phyloP scores from a whole-genome alignment of 2,113 vertebrate genomes.

The Poeciliopsis turrubarensis region DNA sequence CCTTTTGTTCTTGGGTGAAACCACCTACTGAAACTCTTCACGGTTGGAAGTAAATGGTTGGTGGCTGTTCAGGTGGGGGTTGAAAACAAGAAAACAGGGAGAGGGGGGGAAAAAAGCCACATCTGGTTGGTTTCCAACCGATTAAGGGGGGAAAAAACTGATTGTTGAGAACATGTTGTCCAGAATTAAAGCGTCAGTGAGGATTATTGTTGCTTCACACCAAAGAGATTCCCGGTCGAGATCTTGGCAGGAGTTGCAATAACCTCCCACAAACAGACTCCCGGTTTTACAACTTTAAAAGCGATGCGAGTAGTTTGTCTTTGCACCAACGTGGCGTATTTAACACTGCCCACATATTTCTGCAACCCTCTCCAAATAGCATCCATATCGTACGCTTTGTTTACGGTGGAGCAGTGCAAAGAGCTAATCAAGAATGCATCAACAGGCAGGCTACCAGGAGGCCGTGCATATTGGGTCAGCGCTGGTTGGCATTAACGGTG shows the following conservation, averaged over 20 bases:
- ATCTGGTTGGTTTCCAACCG: too few species aligned
- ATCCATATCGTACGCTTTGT: not conserved
- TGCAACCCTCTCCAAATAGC: not conserved
- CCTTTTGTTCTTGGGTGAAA: not conserved
- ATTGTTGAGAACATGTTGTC: not conserved
- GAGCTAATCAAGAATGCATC: not conserved
- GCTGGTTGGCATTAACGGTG: not conserved
- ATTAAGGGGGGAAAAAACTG: not conserved
- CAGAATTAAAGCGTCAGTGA: not conserved
- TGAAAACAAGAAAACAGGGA: not conserved
- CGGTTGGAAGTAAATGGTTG: too few species aligned
- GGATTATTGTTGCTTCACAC: not conserved
- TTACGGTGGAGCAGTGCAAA: not conserved
- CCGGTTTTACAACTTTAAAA: not conserved
- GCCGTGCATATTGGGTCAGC: not conserved
- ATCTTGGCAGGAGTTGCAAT: not conserved
- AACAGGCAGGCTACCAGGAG: not conserved
- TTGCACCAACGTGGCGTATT: not conserved
- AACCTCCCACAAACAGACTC: not conserved
- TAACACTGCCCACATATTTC: not conserved
- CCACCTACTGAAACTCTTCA: not conserved
- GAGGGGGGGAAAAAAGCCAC: too few species aligned
- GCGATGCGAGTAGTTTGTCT: not conserved
- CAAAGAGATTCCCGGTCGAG: not conserved
- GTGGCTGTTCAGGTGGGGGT: not conserved